Conservation (phyloP, 1,140 invertebrate genomes). For the Dryas iulia region DNA sequence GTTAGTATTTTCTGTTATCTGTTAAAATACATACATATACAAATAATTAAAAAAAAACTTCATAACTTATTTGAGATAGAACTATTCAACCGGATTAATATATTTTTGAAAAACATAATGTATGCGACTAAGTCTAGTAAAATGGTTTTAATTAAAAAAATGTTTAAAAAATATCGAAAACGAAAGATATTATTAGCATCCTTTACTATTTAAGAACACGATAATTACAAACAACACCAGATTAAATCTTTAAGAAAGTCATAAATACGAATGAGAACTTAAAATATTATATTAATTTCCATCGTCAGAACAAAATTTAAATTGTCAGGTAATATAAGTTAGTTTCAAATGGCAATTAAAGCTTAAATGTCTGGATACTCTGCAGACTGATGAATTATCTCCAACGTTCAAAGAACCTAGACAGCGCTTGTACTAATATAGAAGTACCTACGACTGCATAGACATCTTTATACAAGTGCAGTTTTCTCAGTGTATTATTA, state of each 20-base stretch:
- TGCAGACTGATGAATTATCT: constrained; percentile 34
- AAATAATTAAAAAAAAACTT: no score
- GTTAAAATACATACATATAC: no score
- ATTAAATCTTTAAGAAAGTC: not conserved
- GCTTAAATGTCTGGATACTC: constrained; percentile 31
- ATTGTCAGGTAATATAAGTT: constrained; percentile 12
- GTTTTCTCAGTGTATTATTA: not conserved
- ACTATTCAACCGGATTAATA: no score
- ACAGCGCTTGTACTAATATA: constrained; percentile 17
- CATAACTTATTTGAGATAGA: no score
- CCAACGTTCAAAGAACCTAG: constrained; percentile 28
- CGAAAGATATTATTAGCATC: no score
- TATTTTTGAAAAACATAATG: no score
- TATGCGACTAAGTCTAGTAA: no score
- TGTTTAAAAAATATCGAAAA: no score
- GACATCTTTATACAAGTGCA: not conserved
- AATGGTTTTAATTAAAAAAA: no score
- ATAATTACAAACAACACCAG: no score
- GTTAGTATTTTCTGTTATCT: not conserved
- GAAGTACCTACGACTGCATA: not conserved
- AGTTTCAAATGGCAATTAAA: constrained; percentile 31
- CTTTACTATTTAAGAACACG: no score
- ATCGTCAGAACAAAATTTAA: not conserved
- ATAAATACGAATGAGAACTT: not conserved
- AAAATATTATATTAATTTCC: not conserved